These are phyloP conservation scores for Entosphenus tridentatus DNA, from an alignment of 2,113 vertebrate genomes.

Conservation along the genomic window DNA sequence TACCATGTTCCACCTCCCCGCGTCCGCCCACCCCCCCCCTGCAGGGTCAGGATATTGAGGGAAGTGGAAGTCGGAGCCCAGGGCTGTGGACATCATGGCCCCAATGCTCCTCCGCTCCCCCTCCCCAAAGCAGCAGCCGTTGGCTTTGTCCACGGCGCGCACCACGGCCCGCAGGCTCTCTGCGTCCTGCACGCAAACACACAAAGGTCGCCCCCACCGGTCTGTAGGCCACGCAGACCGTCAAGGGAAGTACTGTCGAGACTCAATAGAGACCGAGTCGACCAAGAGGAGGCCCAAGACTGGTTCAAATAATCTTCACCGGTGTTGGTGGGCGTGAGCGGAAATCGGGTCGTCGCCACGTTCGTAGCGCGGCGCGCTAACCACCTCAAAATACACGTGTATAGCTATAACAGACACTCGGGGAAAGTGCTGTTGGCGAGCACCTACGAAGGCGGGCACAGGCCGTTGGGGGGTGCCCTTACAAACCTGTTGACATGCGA, in stretches of 20 bases:
- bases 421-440: too few species aligned
- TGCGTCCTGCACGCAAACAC: slow-evolving; percentile 41
- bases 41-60: slow-evolving; percentile 54
- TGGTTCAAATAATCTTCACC: too few species aligned
- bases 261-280: neutral
- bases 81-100: slow-evolving; percentile 67
- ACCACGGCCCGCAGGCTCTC: slow-evolving; percentile 57
- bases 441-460: too few species aligned
- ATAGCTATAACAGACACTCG: too few species aligned
- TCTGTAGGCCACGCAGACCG: neutral
- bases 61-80: slow-evolving; percentile 87
- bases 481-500: too few species aligned
- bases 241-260: neutral
- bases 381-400: too few species aligned
- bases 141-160: slow-evolving; percentile 75
- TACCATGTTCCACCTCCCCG: neutral
- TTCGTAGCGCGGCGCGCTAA: too few species aligned
- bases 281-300: neutral
- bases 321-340: too few species aligned
- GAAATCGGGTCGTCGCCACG: too few species aligned
- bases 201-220: neutral
- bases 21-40: neutral
- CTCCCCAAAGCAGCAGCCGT: slow-evolving; percentile 68
- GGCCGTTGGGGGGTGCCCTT: too few species aligned
- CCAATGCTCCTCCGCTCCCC: slow-evolving; percentile 53